Evolutionary conservation across 2,797 vertebrate genomes (phyloP).

Genomic region (Gadopsis bispinosus): DNA sequence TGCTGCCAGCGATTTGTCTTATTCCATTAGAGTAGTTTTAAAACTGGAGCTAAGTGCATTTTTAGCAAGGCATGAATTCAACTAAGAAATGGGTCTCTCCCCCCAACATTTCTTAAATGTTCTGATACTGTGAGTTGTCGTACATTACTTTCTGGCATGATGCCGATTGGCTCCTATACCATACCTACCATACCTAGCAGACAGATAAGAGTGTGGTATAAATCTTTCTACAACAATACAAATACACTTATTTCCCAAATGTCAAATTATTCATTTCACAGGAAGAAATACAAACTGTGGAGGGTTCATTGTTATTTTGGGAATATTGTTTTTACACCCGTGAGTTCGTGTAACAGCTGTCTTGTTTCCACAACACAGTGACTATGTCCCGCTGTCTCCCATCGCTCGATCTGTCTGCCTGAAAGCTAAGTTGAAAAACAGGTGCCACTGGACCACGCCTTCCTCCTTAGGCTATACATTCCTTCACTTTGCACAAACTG

Average conservation of each 20-base stretch:
- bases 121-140: slow-evolving; percentile 14
- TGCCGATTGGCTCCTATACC: not conserved
- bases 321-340: slow-evolving; percentile 15
- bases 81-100: not conserved
- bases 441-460: slow-evolving; percentile 76
- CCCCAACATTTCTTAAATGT: not conserved
- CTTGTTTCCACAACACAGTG: slow-evolving; percentile 64
- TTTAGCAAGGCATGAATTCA: slow-evolving; percentile 24
- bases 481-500: slow-evolving; percentile 56
- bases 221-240: not conserved
- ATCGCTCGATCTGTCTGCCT: slow-evolving; percentile 45
- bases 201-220: not conserved
- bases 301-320: not conserved
- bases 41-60: slow-evolving; percentile 27
- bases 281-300: not conserved
- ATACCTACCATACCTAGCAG: no score
- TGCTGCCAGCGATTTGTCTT: slow-evolving; percentile 11
- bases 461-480: slow-evolving; percentile 77
- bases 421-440: slow-evolving; percentile 77
- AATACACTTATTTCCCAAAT: not conserved
- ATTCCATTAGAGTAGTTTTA: not conserved
- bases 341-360: slow-evolving; percentile 55
- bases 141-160: slow-evolving; percentile 18
- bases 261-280: not conserved
- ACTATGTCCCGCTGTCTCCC: slow-evolving; percentile 37